Percentiles rank a stretch among this genome's conserved stretches.
phyloP scores from a whole-genome alignment of 2,797 vertebrate species.

The Gymnopithys bicolor region DNA sequence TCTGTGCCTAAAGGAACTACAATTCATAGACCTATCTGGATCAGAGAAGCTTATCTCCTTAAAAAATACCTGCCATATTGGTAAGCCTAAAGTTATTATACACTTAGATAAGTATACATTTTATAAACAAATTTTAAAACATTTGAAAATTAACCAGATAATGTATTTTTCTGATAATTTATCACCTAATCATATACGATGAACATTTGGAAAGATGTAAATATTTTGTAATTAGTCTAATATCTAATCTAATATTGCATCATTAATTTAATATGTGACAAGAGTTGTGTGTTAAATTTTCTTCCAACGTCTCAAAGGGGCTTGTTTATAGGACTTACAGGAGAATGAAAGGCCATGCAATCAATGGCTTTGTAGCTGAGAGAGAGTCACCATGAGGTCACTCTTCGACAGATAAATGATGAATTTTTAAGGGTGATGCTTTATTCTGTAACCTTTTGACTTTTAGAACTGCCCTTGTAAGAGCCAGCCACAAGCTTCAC shows the following conservation, averaged over 20 bases:
- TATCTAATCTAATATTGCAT: constrained; percentile 30
- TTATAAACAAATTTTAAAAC: neutral
- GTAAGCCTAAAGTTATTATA: neutral
- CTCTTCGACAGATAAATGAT: constrained; percentile 73
- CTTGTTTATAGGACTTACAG: constrained; percentile 74
- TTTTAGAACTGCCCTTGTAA: constrained; percentile 54
- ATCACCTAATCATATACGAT: neutral
- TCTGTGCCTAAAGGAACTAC: neutral
- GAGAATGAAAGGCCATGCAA: constrained; percentile 68
- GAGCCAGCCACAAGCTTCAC: constrained; percentile 34
- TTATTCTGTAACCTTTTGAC: constrained; percentile 71
- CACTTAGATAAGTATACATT: neutral
- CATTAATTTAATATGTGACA: constrained; percentile 16
- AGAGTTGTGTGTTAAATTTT: constrained; percentile 33
- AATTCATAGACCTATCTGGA: neutral
- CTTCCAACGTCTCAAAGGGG: constrained; percentile 47
- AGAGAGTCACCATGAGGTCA: constrained; percentile 72
- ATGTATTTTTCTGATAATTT: neutral
- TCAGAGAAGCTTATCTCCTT: neutral
- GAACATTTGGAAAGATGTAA: constrained; percentile 2
- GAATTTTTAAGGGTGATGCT: constrained; percentile 58
- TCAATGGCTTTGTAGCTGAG: constrained; percentile 66
- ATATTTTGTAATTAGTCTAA: constrained; percentile 33
- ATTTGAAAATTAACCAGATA: neutral
- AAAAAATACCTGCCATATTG: neutral